Conservation (phyloP, 2,888 invertebrate genomes). For the Unio pictorum region DNA sequence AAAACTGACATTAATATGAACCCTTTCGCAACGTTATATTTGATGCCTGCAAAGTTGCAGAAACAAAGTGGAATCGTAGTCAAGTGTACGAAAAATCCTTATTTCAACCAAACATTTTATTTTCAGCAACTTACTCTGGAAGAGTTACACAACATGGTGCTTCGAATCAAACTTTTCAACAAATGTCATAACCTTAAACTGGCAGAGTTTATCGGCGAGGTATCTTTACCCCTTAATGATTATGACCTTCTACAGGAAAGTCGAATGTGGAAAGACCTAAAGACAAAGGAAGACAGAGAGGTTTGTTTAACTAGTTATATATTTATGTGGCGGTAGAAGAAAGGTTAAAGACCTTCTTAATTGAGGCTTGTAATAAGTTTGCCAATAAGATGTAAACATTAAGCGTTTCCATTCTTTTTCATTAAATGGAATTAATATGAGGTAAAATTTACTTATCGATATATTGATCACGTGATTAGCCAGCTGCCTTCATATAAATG, state of each 20-base stretch:
- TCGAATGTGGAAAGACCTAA: slow-evolving; percentile 70
- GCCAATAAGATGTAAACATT: too few species aligned
- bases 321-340: too few species aligned
- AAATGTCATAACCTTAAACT: slow-evolving; percentile 66
- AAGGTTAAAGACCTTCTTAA: too few species aligned
- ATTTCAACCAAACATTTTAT: slow-evolving; percentile 71
- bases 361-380: too few species aligned
- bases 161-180: slow-evolving; percentile 69
- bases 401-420: too few species aligned
- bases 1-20: slow-evolving; percentile 67
- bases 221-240: slow-evolving; percentile 67
- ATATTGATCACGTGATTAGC: too few species aligned
- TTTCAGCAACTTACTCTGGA: slow-evolving; percentile 70
- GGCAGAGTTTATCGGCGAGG: slow-evolving; percentile 70
- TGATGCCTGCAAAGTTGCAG: slow-evolving; percentile 71
- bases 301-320: slow-evolving; percentile 21
- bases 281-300: slow-evolving; percentile 52
- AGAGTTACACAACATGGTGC: slow-evolving; percentile 65
- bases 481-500: too few species aligned
- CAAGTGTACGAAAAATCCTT: slow-evolving; percentile 68
- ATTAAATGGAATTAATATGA: too few species aligned
- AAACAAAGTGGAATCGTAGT: slow-evolving; percentile 67
- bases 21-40: slow-evolving; percentile 68
- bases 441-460: too few species aligned
- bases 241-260: slow-evolving; percentile 71